Evolutionary conservation across 2,888 invertebrate genomes (phyloP).

Genomic region (Caenorhabditis uteleia): DNA sequence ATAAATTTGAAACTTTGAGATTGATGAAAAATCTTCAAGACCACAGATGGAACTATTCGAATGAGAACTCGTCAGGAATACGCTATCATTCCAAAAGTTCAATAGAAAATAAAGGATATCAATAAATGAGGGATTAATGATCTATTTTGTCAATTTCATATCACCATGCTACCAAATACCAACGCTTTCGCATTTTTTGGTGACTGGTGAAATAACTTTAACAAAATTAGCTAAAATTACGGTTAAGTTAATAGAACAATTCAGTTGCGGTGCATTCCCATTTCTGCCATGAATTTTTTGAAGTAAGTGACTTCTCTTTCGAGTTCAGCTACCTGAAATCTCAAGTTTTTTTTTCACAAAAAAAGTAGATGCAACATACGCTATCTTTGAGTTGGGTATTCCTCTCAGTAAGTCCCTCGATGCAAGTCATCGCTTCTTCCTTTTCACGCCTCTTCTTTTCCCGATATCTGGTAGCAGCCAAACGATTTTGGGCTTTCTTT

Average conservation of each 20-base stretch:
- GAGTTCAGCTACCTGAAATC: constrained; percentile 48
- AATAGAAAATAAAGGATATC: background rate
- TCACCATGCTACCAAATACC: no score
- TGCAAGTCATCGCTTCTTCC: constrained; percentile 25
- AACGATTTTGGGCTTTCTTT: constrained; percentile 48
- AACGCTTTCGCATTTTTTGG: no score
- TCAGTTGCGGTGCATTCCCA: constrained; percentile 29
- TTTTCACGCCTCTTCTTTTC: constrained; percentile 49
- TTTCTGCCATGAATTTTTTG: constrained; percentile 54
- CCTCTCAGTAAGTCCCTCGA: constrained; percentile 23
- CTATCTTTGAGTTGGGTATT: constrained; percentile 36
- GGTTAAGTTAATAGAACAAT: no score
- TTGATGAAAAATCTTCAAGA: background rate
- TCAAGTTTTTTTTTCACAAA: no score
- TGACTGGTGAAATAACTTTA: no score
- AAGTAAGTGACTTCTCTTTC: constrained; percentile 59
- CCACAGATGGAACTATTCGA: no score
- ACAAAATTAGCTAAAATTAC: no score
- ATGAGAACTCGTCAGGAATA: no score
- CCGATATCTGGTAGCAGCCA: constrained; percentile 48
- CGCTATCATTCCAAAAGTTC: background rate
- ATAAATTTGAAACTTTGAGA: background rate
- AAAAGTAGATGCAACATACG: constrained; percentile 5
- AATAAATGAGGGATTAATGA: background rate
- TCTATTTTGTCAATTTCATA: no score